Percentiles rank a stretch among this genome's conserved stretches.
These are phyloP conservation scores for Microplitis manilae DNA, from an alignment of 2,888 invertebrate genomes.

Conservation along the genomic window DNA sequence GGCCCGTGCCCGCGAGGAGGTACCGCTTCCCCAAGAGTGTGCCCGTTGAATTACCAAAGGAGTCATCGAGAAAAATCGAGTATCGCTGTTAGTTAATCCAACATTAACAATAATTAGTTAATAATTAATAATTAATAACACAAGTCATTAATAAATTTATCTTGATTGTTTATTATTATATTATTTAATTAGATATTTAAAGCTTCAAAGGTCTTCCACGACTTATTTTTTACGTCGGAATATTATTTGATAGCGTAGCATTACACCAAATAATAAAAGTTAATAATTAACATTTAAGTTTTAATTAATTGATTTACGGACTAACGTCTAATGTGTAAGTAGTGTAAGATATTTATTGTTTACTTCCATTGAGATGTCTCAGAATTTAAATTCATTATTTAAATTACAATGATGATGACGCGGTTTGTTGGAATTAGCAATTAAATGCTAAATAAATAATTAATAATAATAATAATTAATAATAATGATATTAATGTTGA, in stretches of 20 bases:
- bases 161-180: not conserved
- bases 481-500: slow-evolving; percentile 19
- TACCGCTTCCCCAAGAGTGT: slow-evolving; percentile 14
- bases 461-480: slow-evolving; percentile 14
- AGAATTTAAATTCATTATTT: not conserved
- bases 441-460: slow-evolving; percentile 10
- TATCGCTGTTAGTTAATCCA: slow-evolving; percentile 37
- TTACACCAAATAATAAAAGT: not conserved
- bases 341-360: slow-evolving; percentile 4
- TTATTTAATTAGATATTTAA: not conserved
- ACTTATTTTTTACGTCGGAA: not conserved
- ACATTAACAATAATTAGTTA: not conserved
- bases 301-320: not conserved
- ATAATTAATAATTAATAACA: not conserved
- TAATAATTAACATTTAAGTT: not conserved
- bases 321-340: not conserved
- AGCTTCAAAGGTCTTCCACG: not conserved
- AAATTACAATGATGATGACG: not conserved
- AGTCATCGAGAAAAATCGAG: slow-evolving; percentile 35
- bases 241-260: not conserved
- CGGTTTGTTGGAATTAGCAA: not conserved
- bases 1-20: slow-evolving; percentile 12
- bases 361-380: not conserved
- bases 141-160: not conserved
- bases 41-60: slow-evolving; percentile 37